A percentile compares a stretch with the other conserved stretches of the same genome.
Conservation (phyloP, 2,113 vertebrate genomes). For the Perca flavescens region DNA sequence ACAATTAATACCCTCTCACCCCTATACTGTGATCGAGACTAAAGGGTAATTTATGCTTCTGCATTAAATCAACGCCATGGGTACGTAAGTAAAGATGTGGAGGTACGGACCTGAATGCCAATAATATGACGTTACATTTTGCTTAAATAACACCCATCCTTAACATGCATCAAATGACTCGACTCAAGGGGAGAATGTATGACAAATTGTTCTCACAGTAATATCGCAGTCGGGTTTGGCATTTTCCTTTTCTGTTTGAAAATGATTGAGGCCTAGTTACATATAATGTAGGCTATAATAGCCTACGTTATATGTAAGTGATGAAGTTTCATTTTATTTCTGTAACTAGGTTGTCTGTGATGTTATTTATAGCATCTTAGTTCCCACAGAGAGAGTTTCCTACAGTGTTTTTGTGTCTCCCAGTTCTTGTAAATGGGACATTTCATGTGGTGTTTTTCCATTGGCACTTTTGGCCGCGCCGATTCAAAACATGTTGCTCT, state of each 20-base stretch:
- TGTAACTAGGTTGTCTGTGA: constrained; percentile 53
- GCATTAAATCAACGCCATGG: too few species aligned
- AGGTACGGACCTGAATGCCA: too few species aligned
- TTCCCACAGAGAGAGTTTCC: constrained; percentile 33
- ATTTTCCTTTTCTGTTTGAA: constrained; percentile 1
- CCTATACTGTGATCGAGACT: not conserved
- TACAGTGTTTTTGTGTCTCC: constrained; percentile 3
- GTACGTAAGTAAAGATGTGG: too few species aligned
- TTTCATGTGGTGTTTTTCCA: not conserved
- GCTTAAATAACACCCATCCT: not conserved
- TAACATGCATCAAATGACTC: not conserved
- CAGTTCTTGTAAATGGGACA: constrained; percentile 2
- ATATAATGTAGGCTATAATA: not conserved
- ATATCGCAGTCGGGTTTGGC: not conserved
- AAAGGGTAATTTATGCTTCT: too few species aligned
- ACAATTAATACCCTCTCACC: constrained; percentile 3
- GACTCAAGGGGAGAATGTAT: not conserved
- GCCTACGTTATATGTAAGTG: constrained; percentile 22
- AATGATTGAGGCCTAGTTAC: constrained; percentile 30
- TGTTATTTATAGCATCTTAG: constrained; percentile 37
- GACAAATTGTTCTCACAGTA: not conserved
- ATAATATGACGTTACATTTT: too few species aligned
- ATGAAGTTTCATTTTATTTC: constrained; percentile 37
- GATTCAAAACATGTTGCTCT: too few species aligned
- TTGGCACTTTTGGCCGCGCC: too few species aligned